phyloP scores from a whole-genome alignment of 2,888 invertebrate species.

The Cactoblastis cactorum region DNA sequence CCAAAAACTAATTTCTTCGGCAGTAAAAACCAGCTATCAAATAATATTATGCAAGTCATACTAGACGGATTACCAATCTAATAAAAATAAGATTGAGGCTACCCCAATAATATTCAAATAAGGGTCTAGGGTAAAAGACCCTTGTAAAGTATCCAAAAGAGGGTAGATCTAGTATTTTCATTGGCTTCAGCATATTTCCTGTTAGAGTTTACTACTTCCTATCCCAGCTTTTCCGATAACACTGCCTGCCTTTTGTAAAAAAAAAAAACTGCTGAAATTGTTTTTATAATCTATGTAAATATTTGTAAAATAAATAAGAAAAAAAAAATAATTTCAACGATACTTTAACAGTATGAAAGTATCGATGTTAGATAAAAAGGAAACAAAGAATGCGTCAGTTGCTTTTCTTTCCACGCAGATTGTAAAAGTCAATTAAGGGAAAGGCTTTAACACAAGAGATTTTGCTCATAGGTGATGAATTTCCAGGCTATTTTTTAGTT shows the following conservation, averaged over 20 bases:
- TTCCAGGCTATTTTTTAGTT: no score
- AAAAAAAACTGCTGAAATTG: no score
- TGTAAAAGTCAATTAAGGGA: no score
- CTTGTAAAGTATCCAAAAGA: neutral
- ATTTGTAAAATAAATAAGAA: no score
- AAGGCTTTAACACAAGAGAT: no score
- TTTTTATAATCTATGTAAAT: neutral
- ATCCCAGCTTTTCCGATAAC: neutral
- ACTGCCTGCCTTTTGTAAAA: neutral
- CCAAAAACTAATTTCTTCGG: neutral
- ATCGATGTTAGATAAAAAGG: no score
- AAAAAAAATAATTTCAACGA: no score
- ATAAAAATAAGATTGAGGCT: constrained; percentile 4
- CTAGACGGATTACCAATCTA: neutral
- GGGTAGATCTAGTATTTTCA: neutral
- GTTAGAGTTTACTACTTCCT: neutral
- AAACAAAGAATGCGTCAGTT: no score
- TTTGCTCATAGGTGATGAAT: no score
- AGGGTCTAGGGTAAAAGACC: constrained; percentile 1
- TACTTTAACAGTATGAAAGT: no score
- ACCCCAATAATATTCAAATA: constrained; percentile 4
- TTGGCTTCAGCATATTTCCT: constrained; percentile 2
- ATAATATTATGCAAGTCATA: neutral
- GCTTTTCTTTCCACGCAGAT: no score
- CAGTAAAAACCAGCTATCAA: neutral